Base-by-base conservation (phyloP, 2,888 invertebrate genomes). In the Chironomus tentans region DNA sequence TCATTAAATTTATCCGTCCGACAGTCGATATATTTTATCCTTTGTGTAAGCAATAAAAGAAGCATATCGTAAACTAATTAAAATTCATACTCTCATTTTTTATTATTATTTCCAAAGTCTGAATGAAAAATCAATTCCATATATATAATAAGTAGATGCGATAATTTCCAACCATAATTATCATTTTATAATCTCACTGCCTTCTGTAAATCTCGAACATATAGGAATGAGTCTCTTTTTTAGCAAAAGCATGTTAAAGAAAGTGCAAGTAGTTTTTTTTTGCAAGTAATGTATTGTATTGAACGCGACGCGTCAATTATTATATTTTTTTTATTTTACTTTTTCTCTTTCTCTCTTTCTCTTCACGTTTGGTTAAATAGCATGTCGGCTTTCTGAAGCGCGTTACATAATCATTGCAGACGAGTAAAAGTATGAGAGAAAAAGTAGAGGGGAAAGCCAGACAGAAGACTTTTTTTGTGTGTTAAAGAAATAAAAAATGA, bases 371-470 rank as follows among this genome's bases (percentile, higher is more conserved):
- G 56, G 56, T 56, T 56, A 56, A 65, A 65, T 65, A 18, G 56
- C 56, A 18, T 56, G 56, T 56, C 56, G 56, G 56, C 56, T 56
- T 65, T 65, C 24, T 65, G 24, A 65, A 12, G 18, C 21, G 56
- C 56, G 65, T 65, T 65, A 65, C 21, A 24, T 24, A 65, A 65
- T 65, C 21, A 38, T 65, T 21, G 21, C 65, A 65, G 65, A 65
- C 65, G 65, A 65, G 65, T 65, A 65, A 65, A 65, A 65, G 65
- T 65, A 24, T n/a, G 18, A 56, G 56, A 56, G 56, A 56, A 56
- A 56, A 56, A 56, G 56, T 13, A 65, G 65, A 65, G 65, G 65
- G 24, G 65, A 65, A 65, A 65, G 65, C 65, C 65, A 65, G 65
- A 65, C 65, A 24, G 65, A 24, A 18, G 24, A 24, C 15, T 24